These are phyloP conservation scores for Dryobota labecula DNA, from an alignment of 2,888 invertebrate genomes.

Conservation along the genomic window DNA sequence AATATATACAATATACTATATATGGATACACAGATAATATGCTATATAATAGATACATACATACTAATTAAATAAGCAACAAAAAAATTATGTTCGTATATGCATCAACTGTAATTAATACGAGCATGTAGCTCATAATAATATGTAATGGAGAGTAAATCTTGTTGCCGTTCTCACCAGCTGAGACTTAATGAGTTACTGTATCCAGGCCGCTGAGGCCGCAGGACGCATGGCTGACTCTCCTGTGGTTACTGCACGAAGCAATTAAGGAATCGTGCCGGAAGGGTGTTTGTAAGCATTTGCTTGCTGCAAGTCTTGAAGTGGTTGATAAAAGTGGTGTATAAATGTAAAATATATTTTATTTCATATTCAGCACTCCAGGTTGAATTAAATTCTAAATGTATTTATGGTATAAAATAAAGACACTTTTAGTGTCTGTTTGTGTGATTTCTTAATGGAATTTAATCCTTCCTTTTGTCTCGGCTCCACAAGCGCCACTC, in stretches of 20 bases:
- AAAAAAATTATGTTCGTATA: too few relatives aligned
- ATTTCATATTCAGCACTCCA: neutral
- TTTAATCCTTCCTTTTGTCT: too few relatives aligned
- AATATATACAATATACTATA: too few relatives aligned
- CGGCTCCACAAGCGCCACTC: too few relatives aligned
- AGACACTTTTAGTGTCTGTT: too few relatives aligned
- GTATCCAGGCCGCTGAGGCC: neutral
- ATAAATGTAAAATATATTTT: neutral
- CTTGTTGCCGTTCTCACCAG: neutral
- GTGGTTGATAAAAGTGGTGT: neutral
- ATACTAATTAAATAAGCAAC: too few relatives aligned
- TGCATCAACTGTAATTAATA: neutral
- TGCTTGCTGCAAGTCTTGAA: neutral
- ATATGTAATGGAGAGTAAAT: conserved; percentile 8
- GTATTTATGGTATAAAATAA: neutral
- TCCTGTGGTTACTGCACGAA: conserved; percentile 24
- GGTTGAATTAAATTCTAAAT: neutral
- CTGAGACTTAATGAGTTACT: conserved; percentile 18
- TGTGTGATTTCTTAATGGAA: too few relatives aligned
- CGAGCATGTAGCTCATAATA: conserved; percentile 10
- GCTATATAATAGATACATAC: too few relatives aligned
- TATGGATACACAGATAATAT: too few relatives aligned
- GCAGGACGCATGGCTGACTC: conserved; percentile 19
- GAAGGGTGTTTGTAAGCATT: conserved; percentile 5
- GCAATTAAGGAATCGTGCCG: conserved; percentile 16